Percentiles rank a stretch among this genome's conserved stretches.
Evolutionary conservation across 2,113 vertebrate species (phyloP).

Genomic region (Machaerirhynchus nigripectus): DNA sequence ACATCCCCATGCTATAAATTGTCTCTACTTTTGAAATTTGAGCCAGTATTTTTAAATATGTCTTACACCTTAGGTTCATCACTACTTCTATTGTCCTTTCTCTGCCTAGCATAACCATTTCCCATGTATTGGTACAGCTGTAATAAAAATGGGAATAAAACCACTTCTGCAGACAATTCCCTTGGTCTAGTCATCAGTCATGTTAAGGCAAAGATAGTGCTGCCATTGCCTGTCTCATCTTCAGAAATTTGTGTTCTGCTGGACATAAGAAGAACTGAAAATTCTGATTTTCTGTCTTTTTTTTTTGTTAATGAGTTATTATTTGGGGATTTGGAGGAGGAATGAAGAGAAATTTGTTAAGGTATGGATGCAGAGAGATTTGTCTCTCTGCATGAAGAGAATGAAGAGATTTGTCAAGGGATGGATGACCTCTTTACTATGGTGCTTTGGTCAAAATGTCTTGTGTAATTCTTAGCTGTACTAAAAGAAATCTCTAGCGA

Average conservation of each 20-base stretch:
- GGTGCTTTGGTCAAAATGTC: background rate
- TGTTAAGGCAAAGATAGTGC: background rate
- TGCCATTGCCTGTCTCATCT: background rate
- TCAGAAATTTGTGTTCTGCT: background rate
- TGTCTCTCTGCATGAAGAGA: no score
- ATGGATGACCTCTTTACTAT: background rate
- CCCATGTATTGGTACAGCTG: background rate
- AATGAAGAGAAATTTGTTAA: no score
- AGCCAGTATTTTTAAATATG: background rate
- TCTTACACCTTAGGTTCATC: background rate
- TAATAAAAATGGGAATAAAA: background rate
- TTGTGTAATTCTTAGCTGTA: background rate
- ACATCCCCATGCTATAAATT: background rate
- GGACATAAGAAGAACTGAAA: background rate
- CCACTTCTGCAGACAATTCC: background rate
- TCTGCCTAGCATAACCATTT: background rate
- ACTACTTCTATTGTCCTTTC: background rate
- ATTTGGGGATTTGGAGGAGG: background rate
- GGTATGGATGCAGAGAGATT: background rate
- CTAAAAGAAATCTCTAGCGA: background rate
- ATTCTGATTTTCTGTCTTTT: background rate
- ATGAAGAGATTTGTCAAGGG: background rate
- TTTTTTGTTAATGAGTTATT: background rate
- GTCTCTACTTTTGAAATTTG: background rate
- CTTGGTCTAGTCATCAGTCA: background rate